Evolutionary conservation across 2,888 invertebrate genomes (phyloP).

Genomic region (Lobophora halterata): DNA sequence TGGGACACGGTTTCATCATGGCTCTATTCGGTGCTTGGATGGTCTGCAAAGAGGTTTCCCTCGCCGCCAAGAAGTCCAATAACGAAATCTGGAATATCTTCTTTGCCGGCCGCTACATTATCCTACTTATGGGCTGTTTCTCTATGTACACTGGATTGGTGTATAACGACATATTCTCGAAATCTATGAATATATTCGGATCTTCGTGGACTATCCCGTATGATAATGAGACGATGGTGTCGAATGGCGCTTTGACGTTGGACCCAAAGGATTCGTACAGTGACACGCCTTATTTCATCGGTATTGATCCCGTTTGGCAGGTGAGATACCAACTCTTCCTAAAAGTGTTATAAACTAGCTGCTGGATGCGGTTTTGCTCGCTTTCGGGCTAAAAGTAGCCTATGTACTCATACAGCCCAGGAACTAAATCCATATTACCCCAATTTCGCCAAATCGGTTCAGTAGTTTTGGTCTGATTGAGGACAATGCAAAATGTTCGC

Average conservation of each 20-base stretch:
- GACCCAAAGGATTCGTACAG: constrained; percentile 83
- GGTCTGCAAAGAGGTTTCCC: constrained; percentile 88
- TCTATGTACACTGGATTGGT: constrained; percentile 99
- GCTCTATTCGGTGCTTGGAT: constrained; percentile 89
- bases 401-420: too few species aligned
- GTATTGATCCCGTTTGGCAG: constrained; percentile 91
- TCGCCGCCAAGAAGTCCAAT: constrained; percentile 84
- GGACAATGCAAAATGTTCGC: too few species aligned
- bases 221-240: constrained; percentile 73
- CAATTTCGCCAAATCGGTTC: too few species aligned
- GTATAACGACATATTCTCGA: constrained; percentile 98
- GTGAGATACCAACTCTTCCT: too few species aligned
- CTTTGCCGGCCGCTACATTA: constrained; percentile 98
- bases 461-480: too few species aligned
- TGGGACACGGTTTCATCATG: constrained; percentile 94
- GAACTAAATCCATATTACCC: too few species aligned
- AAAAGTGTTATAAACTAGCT: too few species aligned
- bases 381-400: too few species aligned
- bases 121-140: constrained; percentile 97
- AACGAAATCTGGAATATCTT: constrained; percentile 98
- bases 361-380: too few species aligned
- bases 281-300: constrained; percentile 90
- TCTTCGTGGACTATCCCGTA: constrained; percentile 88
- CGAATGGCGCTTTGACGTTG: constrained; percentile 78
- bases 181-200: constrained; percentile 96